Percentiles rank a stretch among this genome's conserved stretches.
Evolutionary conservation across 2,113 vertebrate species (phyloP).

Genomic region (Neotragus pygmaeus): DNA sequence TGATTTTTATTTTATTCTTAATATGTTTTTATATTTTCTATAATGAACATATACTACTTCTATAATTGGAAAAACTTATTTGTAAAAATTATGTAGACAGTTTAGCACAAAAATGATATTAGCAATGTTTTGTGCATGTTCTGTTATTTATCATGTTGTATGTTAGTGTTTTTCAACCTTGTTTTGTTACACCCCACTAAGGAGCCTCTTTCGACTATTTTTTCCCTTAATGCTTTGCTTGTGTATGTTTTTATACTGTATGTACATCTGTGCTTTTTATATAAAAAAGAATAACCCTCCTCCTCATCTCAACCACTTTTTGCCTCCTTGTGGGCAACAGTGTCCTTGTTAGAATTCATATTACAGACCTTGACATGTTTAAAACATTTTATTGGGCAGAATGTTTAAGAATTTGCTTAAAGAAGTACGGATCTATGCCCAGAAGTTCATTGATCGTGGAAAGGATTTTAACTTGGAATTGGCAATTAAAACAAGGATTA

Average conservation of each 20-base stretch:
- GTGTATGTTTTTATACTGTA: neutral
- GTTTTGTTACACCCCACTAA: neutral
- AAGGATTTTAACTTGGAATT: slow-evolving; percentile 99
- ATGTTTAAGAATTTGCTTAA: slow-evolving; percentile 99
- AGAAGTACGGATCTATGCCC: slow-evolving; percentile 97
- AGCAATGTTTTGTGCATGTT: neutral
- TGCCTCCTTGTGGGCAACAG: neutral
- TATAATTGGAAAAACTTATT: neutral
- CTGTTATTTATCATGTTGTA: neutral
- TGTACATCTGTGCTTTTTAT: neutral
- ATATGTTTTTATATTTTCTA: neutral
- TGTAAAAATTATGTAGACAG: neutral
- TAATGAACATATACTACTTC: neutral
- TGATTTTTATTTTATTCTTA: neutral
- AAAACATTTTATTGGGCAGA: slow-evolving; percentile 78
- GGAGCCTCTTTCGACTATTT: neutral
- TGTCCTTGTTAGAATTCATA: neutral
- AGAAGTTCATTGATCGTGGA: slow-evolving; percentile 97
- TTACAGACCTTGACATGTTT: neutral
- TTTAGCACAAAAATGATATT: neutral
- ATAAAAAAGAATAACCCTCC: neutral
- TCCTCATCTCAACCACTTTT: neutral
- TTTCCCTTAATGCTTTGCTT: neutral
- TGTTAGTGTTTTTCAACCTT: neutral
- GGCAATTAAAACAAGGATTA: slow-evolving; percentile 97